Conservation (phyloP, 2,797 vertebrate species). For the Neosilurus hyrtlii region DNA sequence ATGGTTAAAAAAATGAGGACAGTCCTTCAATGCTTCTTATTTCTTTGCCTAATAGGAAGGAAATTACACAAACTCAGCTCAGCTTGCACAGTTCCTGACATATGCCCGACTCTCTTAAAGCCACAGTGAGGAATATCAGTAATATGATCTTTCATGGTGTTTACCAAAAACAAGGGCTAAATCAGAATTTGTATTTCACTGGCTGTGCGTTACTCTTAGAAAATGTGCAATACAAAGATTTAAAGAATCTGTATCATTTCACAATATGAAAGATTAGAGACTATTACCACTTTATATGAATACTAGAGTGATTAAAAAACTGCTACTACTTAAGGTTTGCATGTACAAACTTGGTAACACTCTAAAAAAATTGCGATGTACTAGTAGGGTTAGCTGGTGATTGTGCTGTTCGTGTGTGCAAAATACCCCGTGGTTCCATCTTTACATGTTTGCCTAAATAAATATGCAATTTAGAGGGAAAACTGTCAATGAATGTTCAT, state of each 20-base stretch:
- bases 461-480: background rate
- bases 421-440: background rate
- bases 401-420: background rate
- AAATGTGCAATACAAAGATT: conserved; percentile 3
- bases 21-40: background rate
- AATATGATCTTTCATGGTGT: conserved; percentile 12
- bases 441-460: background rate
- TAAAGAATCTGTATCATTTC: background rate
- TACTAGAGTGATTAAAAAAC: background rate
- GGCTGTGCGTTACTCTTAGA: background rate
- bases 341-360: background rate
- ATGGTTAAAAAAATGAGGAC: background rate
- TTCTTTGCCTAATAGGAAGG: background rate
- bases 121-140: conserved; percentile 15
- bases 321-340: background rate
- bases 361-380: background rate
- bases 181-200: conserved; percentile 10
- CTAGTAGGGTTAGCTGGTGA: too few relatives aligned
- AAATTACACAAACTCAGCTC: background rate
- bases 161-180: conserved; percentile 13
- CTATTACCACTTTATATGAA: background rate
- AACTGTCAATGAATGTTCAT: too few relatives aligned
- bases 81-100: conserved; percentile 16
- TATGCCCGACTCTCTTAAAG: background rate
- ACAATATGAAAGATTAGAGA: background rate